Conservation (phyloP, 2,113 vertebrate genomes). For the Gadus macrocephalus region DNA sequence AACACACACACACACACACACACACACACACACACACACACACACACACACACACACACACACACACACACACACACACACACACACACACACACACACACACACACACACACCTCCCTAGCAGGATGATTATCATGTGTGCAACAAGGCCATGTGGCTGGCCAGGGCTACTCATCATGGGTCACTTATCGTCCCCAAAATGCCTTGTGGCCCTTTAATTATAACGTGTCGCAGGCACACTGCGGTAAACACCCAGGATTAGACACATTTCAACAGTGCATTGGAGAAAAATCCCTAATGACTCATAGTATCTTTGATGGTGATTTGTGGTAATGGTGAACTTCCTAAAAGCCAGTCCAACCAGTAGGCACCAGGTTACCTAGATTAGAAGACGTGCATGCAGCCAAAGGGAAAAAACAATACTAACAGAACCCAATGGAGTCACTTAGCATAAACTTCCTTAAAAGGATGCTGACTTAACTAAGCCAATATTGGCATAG, state of each 20-base stretch:
- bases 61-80: no score
- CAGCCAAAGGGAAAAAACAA: no score
- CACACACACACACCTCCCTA: conserved; percentile 10
- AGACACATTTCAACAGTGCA: neutral
- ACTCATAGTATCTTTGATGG: neutral
- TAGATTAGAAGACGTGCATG: no score
- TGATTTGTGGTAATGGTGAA: no score
- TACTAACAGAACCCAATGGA: no score
- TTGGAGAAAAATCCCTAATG: neutral
- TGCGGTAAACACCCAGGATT: neutral
- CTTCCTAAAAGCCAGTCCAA: neutral
- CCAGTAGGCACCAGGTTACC: no score
- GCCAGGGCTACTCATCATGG: neutral
- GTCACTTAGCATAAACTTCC: no score
- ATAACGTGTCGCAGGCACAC: neutral
- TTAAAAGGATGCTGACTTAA: no score
- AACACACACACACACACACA: neutral
- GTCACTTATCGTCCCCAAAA: neutral
- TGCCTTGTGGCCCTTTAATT: neutral
- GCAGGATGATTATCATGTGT: conserved; percentile 14
- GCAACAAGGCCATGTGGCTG: conserved; percentile 15
- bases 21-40: no score
- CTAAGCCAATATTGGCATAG: no score
- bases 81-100: no score
- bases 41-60: no score